These are phyloP conservation scores for Mystacornis crossleyi DNA, from an alignment of 2,113 vertebrate species.

Conservation along the genomic window DNA sequence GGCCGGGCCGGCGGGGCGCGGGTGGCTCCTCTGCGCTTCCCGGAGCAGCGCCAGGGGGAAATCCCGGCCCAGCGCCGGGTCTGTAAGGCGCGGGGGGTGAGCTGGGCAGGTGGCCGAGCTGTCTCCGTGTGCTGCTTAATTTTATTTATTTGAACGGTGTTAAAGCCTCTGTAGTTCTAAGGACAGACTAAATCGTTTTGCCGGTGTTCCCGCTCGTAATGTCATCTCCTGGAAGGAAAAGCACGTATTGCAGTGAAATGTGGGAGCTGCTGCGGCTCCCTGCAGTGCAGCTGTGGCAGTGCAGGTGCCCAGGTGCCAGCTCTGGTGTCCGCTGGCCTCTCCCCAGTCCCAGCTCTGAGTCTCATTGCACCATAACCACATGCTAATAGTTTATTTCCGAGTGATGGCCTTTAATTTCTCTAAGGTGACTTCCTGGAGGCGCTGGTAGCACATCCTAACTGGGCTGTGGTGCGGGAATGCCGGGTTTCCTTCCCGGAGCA, in stretches of 20 bases:
- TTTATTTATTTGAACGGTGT: neutral
- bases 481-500: neutral
- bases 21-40: neutral
- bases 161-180: neutral
- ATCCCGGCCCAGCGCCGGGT: neutral
- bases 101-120: neutral
- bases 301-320: neutral
- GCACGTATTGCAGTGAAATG: neutral
- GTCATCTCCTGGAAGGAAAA: neutral
- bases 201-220: neutral
- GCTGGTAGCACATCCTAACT: rapidly evolving
- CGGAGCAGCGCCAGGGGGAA: neutral
- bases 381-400: neutral
- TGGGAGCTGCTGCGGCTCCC: neutral
- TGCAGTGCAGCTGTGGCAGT: conserved; percentile 28
- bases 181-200: rapidly evolving
- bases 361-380: rapidly evolving
- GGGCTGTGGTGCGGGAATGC: rapidly evolving
- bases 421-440: neutral
- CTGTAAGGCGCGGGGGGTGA: neutral
- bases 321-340: neutral
- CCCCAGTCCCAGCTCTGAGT: neutral
- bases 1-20: neutral
- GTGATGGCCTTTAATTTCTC: neutral
- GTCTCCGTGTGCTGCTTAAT: neutral